Percentiles rank a stretch among this genome's conserved stretches.
phyloP scores from a whole-genome alignment of 2,113 vertebrate genomes.

The Sisor rabdophorus region DNA sequence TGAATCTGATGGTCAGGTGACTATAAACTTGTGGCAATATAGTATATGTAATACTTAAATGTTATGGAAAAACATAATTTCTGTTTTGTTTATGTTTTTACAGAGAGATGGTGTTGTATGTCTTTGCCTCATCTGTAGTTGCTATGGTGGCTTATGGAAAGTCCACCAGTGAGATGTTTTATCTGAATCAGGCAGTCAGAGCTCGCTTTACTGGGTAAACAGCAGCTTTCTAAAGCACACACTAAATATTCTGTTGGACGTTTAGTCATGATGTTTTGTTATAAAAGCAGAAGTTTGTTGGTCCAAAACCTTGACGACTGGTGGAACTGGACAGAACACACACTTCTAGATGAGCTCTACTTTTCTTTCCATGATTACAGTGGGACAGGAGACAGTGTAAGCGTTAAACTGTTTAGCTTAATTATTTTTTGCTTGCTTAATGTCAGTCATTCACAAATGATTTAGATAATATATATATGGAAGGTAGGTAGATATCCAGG shows the following conservation, averaged over 20 bases:
- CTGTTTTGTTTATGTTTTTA: neutral
- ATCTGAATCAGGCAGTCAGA: slow-evolving; percentile 64
- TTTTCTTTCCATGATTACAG: neutral
- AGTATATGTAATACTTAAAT: neutral
- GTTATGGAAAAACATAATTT: neutral
- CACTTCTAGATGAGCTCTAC: slow-evolving; percentile 61
- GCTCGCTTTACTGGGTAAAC: slow-evolving; percentile 67
- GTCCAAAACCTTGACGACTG: slow-evolving; percentile 60
- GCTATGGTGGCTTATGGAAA: slow-evolving; percentile 58
- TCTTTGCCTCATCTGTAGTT: slow-evolving; percentile 61
- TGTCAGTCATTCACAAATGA: neutral
- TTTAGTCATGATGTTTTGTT: neutral
- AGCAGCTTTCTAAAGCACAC: neutral
- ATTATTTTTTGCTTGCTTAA: neutral
- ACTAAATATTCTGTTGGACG: neutral
- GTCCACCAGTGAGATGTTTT: slow-evolving; percentile 52
- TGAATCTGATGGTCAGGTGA: too few species aligned
- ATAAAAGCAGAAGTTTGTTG: slow-evolving; percentile 51
- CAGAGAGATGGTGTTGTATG: slow-evolving; percentile 62
- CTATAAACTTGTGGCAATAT: too few species aligned
- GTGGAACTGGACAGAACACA: slow-evolving; percentile 69
- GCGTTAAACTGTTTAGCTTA: neutral
- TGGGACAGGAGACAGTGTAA: slow-evolving; percentile 23
- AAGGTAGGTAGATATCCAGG: neutral
- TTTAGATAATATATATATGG: neutral